Evolutionary conservation across 2,797 vertebrate species (phyloP), one percentile per base, ranked within the genome.

Genomic region (Myotis findleyi): DNA sequence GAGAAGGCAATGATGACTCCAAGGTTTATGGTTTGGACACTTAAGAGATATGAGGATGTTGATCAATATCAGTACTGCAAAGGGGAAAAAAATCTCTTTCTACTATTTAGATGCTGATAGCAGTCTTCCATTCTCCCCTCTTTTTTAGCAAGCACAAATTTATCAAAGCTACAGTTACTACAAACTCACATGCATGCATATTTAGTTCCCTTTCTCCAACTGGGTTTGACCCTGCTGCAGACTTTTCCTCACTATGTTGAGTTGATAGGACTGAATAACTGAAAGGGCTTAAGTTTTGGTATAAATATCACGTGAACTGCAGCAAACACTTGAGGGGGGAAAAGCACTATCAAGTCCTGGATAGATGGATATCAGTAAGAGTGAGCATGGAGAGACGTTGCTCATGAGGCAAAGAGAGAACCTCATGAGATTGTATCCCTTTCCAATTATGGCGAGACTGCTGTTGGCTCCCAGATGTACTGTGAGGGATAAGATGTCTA

Each of bases 121-220:
- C 33, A n/a, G 20, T 92, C 82, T 92, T 86, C n/a, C 27, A n/a
- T 53, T n/a, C 8, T 10, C 10, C 6, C 1, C 10, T 27, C 4
- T 72, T 92, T 13, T 77, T 76, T 55, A 90, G n/a, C 62, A 94
- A 87, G 17, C 6, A 91, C 20, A 92, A 89, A 94, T 59, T 96
- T 62, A 94, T 51, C 57, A 76, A 79, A 95, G 59, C 17, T 51
- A 41, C 9, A 44, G 38, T 62, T 68, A 92, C 89, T 91, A 72
- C 41, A 87, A 57, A 84, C 30, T 80, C 41, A 57, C 7, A 16
- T 6, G 36, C 7, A 57, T 17, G 41, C 38, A 36, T 27, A 89
- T 68, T 85, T 81, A 93, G n/a, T 76, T 89, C 23, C 71, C 21
- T 89, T 95, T 89, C 47, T 91, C 44, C 51, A 73, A 44, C 17